Evolutionary conservation across 2,797 vertebrate species (phyloP).

Genomic region (Trichosurus vulpecula): DNA sequence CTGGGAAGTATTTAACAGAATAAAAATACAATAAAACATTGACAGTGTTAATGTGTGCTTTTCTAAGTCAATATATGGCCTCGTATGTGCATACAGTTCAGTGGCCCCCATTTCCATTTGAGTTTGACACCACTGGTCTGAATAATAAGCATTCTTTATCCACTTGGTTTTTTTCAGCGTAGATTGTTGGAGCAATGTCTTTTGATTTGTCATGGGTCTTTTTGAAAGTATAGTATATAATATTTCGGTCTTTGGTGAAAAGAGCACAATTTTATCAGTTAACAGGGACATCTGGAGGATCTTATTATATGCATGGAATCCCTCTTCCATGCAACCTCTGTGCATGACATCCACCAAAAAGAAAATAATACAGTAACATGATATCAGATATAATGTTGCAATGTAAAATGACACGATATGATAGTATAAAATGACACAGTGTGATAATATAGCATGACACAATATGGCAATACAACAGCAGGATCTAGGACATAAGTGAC

Average conservation of each 20-base stretch:
- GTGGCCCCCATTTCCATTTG: not conserved
- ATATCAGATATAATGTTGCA: not conserved
- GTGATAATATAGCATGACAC: not conserved
- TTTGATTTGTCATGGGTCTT: not conserved
- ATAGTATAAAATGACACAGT: not conserved
- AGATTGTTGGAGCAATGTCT: not conserved
- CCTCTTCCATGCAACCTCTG: not conserved
- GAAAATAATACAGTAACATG: not conserved
- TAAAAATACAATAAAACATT: not conserved
- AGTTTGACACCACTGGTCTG: not conserved
- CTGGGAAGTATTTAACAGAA: not conserved
- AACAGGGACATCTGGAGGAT: not conserved
- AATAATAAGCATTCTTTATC: not conserved
- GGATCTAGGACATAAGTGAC: too few relatives aligned
- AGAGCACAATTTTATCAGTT: not conserved
- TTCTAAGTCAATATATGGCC: not conserved
- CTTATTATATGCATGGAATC: not conserved
- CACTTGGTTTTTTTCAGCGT: not conserved
- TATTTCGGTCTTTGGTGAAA: not conserved
- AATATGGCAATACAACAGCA: not conserved
- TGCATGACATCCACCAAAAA: not conserved
- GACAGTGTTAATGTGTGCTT: not conserved
- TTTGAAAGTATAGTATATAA: not conserved
- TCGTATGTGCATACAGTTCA: not conserved
- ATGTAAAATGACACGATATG: not conserved